Conservation (phyloP, 2,113 vertebrate genomes). For the Saccopteryx leptura region DNA sequence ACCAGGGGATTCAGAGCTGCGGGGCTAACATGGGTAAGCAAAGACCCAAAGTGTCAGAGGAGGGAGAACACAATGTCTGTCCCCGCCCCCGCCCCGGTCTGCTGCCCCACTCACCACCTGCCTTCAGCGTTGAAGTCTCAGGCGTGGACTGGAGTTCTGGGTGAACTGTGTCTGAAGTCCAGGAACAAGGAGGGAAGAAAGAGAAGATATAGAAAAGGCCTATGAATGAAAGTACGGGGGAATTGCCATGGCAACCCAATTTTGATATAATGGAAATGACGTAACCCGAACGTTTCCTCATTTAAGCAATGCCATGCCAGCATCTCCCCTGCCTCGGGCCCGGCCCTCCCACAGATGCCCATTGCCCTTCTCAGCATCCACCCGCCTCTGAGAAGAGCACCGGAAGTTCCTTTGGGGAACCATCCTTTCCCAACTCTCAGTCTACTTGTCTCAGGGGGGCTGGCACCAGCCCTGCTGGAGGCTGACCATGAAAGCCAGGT, state of each 20-base stretch:
- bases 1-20: not conserved
- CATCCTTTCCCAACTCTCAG: not conserved
- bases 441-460: not conserved
- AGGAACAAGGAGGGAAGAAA: not conserved
- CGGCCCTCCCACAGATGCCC: not conserved
- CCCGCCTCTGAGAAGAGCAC: not conserved
- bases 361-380: not conserved
- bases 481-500: not conserved
- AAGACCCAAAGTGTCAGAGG: not conserved
- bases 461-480: not conserved
- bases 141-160: not conserved
- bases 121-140: fast-evolving
- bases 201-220: not conserved
- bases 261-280: not conserved
- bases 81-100: no score
- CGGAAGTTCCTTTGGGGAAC: not conserved
- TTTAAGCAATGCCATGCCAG: not conserved
- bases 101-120: slow-evolving; percentile 30
- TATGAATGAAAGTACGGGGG: not conserved
- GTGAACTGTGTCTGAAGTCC: not conserved
- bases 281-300: not conserved
- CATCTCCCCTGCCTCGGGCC: not conserved
- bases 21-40: not conserved
- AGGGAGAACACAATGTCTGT: not conserved
- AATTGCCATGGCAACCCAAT: not conserved